Conservation (phyloP, 2,888 invertebrate species). For the Pseudeuparius sepicola region DNA sequence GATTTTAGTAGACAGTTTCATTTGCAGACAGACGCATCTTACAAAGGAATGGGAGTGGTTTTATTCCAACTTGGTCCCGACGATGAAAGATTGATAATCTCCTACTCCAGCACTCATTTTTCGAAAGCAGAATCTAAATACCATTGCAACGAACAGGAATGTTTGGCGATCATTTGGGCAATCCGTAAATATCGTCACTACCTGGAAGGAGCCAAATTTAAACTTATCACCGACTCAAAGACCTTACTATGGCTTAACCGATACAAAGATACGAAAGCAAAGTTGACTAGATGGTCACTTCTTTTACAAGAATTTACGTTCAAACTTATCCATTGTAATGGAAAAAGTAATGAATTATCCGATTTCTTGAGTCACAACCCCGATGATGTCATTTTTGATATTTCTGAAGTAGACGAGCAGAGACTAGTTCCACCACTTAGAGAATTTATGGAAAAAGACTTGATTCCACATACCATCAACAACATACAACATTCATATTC, state of each 20-base stretch:
- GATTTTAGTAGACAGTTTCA: too few species aligned
- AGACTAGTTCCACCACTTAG: neutral
- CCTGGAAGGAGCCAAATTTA: neutral
- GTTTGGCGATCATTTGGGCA: too few species aligned
- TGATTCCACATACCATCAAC: neutral
- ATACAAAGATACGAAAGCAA: constrained; percentile 2
- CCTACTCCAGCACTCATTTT: constrained; percentile 4
- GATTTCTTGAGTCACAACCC: constrained; percentile 2
- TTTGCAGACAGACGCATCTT: constrained; percentile 2
- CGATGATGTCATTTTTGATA: neutral
- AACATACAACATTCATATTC: neutral
- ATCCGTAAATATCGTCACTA: constrained; percentile 1
- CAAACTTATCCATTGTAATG: too few species aligned
- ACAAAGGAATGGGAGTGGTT: constrained; percentile 1
- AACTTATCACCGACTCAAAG: too few species aligned
- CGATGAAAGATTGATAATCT: neutral
- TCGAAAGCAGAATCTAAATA: constrained; percentile 4
- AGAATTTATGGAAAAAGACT: too few species aligned
- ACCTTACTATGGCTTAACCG: neutral
- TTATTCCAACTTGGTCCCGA: neutral
- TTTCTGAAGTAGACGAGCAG: neutral
- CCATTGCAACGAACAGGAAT: too few species aligned
- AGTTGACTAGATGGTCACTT: constrained; percentile 1
- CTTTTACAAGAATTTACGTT: neutral
- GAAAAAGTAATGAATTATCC: constrained; percentile 1